Evolutionary conservation across 2,113 vertebrate species (phyloP).

Genomic region (Austrofundulus limnaeus): DNA sequence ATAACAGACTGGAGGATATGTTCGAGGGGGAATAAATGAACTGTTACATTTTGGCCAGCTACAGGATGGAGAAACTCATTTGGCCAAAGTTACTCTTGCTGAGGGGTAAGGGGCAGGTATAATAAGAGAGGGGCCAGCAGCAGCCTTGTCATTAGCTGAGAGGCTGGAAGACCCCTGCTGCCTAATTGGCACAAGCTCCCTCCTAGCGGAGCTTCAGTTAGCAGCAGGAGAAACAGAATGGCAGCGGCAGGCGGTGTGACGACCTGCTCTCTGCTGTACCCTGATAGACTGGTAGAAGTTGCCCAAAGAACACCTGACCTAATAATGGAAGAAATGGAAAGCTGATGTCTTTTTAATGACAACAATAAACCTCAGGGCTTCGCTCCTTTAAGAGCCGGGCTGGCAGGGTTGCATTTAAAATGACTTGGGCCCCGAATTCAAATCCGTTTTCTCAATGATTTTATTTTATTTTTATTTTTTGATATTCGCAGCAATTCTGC

Average conservation of each 20-base stretch:
- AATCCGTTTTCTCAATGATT: slow-evolving; percentile 44
- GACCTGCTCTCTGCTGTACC: slow-evolving; percentile 43
- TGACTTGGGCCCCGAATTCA: slow-evolving; percentile 33
- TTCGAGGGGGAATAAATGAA: slow-evolving; percentile 75
- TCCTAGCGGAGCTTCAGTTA: slow-evolving; percentile 68
- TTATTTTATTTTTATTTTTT: slow-evolving; percentile 18
- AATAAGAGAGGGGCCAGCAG: slow-evolving; percentile 69
- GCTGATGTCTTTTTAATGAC: slow-evolving; percentile 71
- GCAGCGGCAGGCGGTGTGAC: slow-evolving; percentile 31
- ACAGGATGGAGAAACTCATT: slow-evolving; percentile 62
- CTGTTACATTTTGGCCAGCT: slow-evolving; percentile 71
- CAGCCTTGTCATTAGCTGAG: slow-evolving; percentile 72
- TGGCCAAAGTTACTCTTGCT: slow-evolving; percentile 65
- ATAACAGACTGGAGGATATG: slow-evolving; percentile 60
- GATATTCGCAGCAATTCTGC: slow-evolving; percentile 36
- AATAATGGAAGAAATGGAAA: slow-evolving; percentile 64
- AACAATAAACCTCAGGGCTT: slow-evolving; percentile 63
- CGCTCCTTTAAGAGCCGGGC: slow-evolving; percentile 41
- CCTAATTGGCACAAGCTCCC: slow-evolving; percentile 74
- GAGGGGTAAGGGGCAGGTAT: slow-evolving; percentile 55
- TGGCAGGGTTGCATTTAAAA: slow-evolving; percentile 40
- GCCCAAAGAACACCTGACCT: slow-evolving; percentile 62
- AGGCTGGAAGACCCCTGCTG: slow-evolving; percentile 71
- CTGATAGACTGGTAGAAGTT: slow-evolving; percentile 23
- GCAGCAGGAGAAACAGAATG: slow-evolving; percentile 56